A percentile compares a stretch with the other conserved stretches of the same genome.
Conservation (phyloP, 2,113 vertebrate species). For the Gorsachius goisagi region DNA sequence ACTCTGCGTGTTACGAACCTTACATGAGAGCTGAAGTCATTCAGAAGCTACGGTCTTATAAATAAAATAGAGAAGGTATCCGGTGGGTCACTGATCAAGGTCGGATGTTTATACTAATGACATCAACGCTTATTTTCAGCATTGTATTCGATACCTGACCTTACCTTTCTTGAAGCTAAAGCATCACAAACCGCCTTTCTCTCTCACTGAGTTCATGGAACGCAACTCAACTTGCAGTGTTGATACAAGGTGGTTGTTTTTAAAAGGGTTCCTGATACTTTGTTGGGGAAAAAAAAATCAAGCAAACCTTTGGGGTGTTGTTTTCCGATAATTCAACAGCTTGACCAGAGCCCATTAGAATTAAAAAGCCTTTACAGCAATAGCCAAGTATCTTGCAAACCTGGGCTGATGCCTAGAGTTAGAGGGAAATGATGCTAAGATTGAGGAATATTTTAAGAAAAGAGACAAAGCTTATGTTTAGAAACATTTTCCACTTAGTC, state of each 20-base stretch:
- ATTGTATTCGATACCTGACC: slow-evolving; percentile 32
- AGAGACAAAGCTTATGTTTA: neutral
- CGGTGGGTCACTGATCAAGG: neutral
- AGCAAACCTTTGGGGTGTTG: neutral
- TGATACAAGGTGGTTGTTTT: neutral
- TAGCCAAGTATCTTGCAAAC: neutral
- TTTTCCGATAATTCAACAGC: neutral
- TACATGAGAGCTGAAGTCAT: neutral
- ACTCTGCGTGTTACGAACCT: neutral
- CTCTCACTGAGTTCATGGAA: neutral
- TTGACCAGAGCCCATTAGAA: neutral
- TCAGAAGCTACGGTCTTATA: neutral
- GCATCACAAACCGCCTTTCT: neutral
- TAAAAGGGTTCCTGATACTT: neutral
- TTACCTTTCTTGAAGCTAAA: slow-evolving; percentile 18
- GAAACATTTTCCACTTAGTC: neutral
- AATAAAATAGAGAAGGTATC: neutral
- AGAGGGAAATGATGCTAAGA: neutral
- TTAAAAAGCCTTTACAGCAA: neutral
- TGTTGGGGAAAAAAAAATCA: neutral
- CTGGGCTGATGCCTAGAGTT: neutral
- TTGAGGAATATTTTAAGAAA: neutral
- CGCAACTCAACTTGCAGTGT: neutral
- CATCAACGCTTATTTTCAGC: slow-evolving; percentile 30
- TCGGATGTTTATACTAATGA: neutral